Percentiles rank a stretch among this genome's conserved stretches.
phyloP scores from a whole-genome alignment of 1,140 invertebrate genomes.

The Drosophila nannoptera region DNA sequence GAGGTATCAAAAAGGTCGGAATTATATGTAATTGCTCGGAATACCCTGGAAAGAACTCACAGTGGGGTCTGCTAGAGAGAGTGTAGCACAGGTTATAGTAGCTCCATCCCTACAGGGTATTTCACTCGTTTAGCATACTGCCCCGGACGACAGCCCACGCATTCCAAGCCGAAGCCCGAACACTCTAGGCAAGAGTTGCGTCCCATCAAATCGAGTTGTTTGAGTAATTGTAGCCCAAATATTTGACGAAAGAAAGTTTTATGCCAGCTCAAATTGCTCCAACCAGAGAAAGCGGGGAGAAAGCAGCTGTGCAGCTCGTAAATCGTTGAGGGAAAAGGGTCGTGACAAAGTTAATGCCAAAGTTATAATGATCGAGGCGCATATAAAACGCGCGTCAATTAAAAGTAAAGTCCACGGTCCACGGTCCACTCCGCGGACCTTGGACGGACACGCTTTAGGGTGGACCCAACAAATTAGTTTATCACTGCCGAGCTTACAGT shows the following conservation, averaged over 20 bases:
- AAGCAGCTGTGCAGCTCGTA: background rate
- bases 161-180: background rate
- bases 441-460: background rate
- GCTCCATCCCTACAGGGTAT: slow-evolving; percentile 9
- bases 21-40: too few species aligned
- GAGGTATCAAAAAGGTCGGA: too few species aligned
- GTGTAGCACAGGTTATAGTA: too few species aligned
- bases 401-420: slow-evolving; percentile 11
- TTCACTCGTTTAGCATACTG: too few species aligned
- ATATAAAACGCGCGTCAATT: slow-evolving; percentile 35
- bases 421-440: background rate
- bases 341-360: slow-evolving; percentile 21
- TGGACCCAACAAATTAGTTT: slow-evolving; percentile 38
- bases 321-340: slow-evolving; percentile 7
- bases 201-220: slow-evolving; percentile 7
- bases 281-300: background rate
- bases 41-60: too few species aligned
- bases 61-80: too few species aligned
- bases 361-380: slow-evolving; percentile 30
- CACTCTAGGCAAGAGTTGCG: background rate
- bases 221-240: slow-evolving; percentile 7
- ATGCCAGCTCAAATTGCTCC: background rate
- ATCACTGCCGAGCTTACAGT: slow-evolving; percentile 30
- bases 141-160: background rate
- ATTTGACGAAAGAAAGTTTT: slow-evolving; percentile 10